These are phyloP conservation scores for Cettia cetti DNA, from an alignment of 2,113 vertebrate genomes.

Conservation along the genomic window DNA sequence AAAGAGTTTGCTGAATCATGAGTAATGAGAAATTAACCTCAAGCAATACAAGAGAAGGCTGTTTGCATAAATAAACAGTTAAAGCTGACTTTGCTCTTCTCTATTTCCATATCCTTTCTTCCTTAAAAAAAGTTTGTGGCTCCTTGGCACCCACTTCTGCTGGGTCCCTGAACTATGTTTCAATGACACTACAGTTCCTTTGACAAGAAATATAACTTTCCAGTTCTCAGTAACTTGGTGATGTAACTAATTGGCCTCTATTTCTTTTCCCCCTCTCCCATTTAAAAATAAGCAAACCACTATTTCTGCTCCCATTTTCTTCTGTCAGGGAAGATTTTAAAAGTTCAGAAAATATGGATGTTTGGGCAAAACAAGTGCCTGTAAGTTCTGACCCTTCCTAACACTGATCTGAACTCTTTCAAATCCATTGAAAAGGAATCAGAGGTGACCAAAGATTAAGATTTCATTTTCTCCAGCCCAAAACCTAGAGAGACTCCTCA, in stretches of 20 bases:
- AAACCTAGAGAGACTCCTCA: background rate
- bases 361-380: background rate
- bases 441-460: background rate
- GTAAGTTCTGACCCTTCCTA: background rate
- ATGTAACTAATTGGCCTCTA: background rate
- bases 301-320: background rate
- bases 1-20: background rate
- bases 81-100: background rate
- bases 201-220: background rate
- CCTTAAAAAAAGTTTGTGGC: background rate
- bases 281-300: background rate
- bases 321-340: background rate
- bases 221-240: background rate
- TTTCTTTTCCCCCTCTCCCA: accelerated
- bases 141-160: background rate
- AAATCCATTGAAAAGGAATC: background rate
- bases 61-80: background rate
- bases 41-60: background rate
- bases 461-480: background rate
- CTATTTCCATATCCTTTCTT: background rate
- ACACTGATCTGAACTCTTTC: background rate
- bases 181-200: background rate
- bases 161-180: background rate
- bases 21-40: background rate
- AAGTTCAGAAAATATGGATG: background rate